Evolutionary conservation across 2,113 vertebrate genomes (phyloP).

Genomic region (Ibidorhyncha struthersii): DNA sequence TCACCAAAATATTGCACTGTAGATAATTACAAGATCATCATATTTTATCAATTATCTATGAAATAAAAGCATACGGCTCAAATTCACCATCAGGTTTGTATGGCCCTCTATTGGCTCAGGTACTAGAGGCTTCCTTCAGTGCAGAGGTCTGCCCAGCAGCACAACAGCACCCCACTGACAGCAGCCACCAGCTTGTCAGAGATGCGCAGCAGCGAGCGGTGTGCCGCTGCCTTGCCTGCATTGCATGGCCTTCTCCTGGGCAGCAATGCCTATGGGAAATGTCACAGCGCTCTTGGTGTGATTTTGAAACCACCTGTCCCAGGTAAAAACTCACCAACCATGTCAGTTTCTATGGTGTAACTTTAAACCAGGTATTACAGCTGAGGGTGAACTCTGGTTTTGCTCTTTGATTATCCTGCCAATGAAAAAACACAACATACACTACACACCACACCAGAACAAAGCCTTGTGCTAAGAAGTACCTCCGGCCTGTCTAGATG

Average conservation of each 20-base stretch:
- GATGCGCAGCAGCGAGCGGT: rapidly evolving
- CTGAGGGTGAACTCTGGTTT: not conserved
- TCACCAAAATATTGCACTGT: not conserved
- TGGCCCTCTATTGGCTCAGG: not conserved
- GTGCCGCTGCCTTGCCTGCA: not conserved
- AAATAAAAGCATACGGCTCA: not conserved
- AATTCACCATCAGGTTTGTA: not conserved
- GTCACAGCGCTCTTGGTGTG: rapidly evolving
- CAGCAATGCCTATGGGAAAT: not conserved
- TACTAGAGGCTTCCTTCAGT: not conserved
- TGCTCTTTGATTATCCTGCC: not conserved
- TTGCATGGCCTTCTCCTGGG: not conserved
- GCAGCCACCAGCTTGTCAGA: not conserved
- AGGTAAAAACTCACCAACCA: not conserved
- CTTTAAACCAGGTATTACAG: not conserved
- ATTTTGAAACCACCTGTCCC: not conserved
- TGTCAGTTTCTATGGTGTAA: rapidly evolving
- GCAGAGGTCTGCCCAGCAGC: not conserved
- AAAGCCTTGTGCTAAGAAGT: not conserved
- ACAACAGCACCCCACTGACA: no score
- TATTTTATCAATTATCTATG: not conserved
- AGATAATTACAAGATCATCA: not conserved
- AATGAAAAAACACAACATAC: not conserved
- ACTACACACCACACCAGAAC: not conserved
- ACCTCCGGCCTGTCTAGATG: no score